Evolutionary conservation across 2,888 invertebrate species (phyloP).

Genomic region (Agriopis leucophaearia): DNA sequence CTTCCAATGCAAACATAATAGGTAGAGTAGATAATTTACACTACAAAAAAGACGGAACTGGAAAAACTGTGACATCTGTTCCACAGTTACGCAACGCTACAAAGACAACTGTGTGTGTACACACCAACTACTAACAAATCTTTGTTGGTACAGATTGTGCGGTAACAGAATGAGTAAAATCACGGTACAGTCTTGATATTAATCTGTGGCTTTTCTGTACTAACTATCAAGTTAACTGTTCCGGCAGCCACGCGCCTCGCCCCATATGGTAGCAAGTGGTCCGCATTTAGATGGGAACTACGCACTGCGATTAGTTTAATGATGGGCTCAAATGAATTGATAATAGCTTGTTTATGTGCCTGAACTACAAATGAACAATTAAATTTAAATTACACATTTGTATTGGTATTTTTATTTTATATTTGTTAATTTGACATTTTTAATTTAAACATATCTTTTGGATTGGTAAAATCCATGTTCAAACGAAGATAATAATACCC

Average conservation of each 20-base stretch:
- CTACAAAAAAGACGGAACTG: slow-evolving; percentile 28
- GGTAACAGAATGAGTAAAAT: background rate
- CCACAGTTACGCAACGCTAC: slow-evolving; percentile 32
- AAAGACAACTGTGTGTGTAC: slow-evolving; percentile 15
- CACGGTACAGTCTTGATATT: background rate
- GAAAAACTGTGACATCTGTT: slow-evolving; percentile 32
- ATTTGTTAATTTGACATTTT: too few species aligned
- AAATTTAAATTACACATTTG: background rate
- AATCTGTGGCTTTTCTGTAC: slow-evolving; percentile 2
- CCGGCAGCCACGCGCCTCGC: slow-evolving; percentile 24
- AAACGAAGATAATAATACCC: too few species aligned
- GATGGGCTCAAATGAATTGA: slow-evolving; percentile 30
- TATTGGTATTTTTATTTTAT: background rate
- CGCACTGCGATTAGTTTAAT: slow-evolving; percentile 46
- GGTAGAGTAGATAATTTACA: background rate
- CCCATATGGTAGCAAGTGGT: slow-evolving; percentile 22
- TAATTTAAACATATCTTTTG: too few species aligned
- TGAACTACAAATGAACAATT: slow-evolving; percentile 27
- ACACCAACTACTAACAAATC: slow-evolving; percentile 14
- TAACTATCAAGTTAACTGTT: slow-evolving; percentile 8
- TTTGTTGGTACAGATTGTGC: slow-evolving; percentile 9
- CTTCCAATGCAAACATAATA: background rate
- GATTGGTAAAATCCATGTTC: too few species aligned
- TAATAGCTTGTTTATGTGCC: slow-evolving; percentile 28
- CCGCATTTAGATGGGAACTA: slow-evolving; percentile 39